These are phyloP conservation scores for Drosophila pectinifera DNA, from an alignment of 1,140 invertebrate species.

Conservation along the genomic window DNA sequence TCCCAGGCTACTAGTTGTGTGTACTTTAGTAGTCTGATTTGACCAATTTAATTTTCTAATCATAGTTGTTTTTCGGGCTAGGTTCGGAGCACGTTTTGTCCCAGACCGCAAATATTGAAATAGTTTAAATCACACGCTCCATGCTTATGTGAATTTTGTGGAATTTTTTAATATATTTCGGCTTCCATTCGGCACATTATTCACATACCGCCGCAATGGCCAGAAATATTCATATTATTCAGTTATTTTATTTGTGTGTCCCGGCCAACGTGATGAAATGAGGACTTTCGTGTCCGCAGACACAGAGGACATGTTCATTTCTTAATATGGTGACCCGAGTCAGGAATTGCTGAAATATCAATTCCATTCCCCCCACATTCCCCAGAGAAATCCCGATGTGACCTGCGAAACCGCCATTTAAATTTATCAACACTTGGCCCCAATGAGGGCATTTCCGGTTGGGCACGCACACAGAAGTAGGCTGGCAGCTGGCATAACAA, in stretches of 20 bases:
- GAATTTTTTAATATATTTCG: conserved; percentile 39
- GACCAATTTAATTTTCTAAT: too few species aligned
- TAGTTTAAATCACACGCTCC: conserved; percentile 35
- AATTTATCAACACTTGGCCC: conserved; percentile 39
- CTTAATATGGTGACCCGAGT: conserved; percentile 5
- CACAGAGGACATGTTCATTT: conserved; percentile 4
- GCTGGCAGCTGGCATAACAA: conserved; percentile 51
- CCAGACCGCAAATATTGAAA: conserved; percentile 34
- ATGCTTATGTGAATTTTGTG: conserved; percentile 28
- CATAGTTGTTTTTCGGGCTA: neutral
- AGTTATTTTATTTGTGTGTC: conserved; percentile 12
- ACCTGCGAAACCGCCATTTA: conserved; percentile 17
- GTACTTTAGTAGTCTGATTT: too few species aligned
- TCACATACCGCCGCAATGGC: conserved; percentile 7
- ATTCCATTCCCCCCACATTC: conserved; percentile 17
- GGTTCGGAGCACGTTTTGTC: conserved; percentile 20
- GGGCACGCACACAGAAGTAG: conserved; percentile 16
- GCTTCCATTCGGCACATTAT: conserved; percentile 36
- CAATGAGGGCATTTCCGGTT: conserved; percentile 31
- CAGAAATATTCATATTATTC: conserved; percentile 22
- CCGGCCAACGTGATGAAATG: neutral
- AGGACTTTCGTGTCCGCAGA: conserved; percentile 10
- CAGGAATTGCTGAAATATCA: conserved; percentile 11
- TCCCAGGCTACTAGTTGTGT: too few species aligned
- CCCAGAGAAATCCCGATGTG: neutral